These are phyloP conservation scores for Hydrochoerus hydrochaeris DNA, from an alignment of 2,113 vertebrate genomes.

Conservation along the genomic window DNA sequence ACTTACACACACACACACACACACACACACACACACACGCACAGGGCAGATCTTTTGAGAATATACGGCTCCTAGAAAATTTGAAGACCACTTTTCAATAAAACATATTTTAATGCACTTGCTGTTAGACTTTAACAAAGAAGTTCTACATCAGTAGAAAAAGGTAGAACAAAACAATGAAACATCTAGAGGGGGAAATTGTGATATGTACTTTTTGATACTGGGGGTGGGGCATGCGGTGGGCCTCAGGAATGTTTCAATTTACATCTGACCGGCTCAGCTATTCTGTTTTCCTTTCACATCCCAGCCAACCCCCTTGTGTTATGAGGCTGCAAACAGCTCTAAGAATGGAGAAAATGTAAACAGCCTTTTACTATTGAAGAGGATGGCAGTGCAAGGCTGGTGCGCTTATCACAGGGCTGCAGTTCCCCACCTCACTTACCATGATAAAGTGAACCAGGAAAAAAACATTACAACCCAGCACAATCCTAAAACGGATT, in stretches of 20 bases:
- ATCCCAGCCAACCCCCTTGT: constrained; percentile 83
- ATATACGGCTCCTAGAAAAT: constrained; percentile 12
- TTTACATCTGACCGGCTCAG: constrained; percentile 69
- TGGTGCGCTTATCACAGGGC: constrained; percentile 94
- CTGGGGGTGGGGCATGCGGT: background rate
- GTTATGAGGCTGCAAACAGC: constrained; percentile 88
- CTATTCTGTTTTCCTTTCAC: constrained; percentile 81
- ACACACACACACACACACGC: no score
- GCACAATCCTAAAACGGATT: constrained; percentile 96
- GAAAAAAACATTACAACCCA: constrained; percentile 93
- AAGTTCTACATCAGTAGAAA: constrained; percentile 65
- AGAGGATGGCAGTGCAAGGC: constrained; percentile 90
- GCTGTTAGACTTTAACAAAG: constrained; percentile 47
- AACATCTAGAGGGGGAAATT: constrained; percentile 46
- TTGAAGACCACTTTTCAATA: constrained; percentile 28
- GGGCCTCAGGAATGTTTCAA: constrained; percentile 29
- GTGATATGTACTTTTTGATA: constrained; percentile 80
- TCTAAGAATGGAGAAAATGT: constrained; percentile 89
- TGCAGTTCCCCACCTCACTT: constrained; percentile 95
- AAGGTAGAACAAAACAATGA: background rate
- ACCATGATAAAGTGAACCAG: constrained; percentile 94
- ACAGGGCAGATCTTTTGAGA: constrained; percentile 40
- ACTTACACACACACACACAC: background rate
- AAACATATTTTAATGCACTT: constrained; percentile 11
- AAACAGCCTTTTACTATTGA: constrained; percentile 94